Conservation (phyloP, 2,113 vertebrate species). For the Myocastor coypus region DNA sequence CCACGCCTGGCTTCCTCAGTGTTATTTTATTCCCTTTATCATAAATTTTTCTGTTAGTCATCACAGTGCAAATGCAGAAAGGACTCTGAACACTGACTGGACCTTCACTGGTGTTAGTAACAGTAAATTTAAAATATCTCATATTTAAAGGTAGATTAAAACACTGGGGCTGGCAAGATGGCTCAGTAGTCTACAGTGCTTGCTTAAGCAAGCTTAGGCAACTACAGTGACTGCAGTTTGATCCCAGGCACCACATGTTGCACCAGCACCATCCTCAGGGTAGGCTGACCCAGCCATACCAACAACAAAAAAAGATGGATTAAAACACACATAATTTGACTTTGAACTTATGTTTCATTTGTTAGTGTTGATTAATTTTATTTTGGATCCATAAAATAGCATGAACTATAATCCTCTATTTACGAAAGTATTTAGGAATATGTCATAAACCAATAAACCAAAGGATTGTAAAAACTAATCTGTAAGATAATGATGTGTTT, state of each 20-base stretch:
- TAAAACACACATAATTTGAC: neutral
- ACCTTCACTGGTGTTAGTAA: neutral
- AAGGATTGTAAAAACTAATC: neutral
- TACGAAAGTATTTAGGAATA: neutral
- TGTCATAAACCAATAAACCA: neutral
- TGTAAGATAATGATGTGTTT: neutral
- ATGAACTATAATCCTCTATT: neutral
- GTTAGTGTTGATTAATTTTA: neutral
- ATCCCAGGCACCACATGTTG: no score
- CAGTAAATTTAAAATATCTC: neutral
- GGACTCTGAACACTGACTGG: conserved; percentile 12
- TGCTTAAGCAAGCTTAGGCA: no score
- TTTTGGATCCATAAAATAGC: conserved; percentile 23
- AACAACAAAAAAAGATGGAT: neutral
- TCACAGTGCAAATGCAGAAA: conserved; percentile 30
- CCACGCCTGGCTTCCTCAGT: no score
- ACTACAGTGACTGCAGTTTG: no score
- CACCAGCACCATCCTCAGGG: no score
- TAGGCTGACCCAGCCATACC: no score
- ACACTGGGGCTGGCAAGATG: neutral
- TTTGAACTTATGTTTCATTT: neutral
- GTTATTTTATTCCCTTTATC: neutral
- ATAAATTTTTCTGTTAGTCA: neutral
- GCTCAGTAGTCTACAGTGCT: no score
- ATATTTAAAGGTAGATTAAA: neutral